Conservation (phyloP, 2,888 invertebrate genomes). For the Lasioglossum marginatum region DNA sequence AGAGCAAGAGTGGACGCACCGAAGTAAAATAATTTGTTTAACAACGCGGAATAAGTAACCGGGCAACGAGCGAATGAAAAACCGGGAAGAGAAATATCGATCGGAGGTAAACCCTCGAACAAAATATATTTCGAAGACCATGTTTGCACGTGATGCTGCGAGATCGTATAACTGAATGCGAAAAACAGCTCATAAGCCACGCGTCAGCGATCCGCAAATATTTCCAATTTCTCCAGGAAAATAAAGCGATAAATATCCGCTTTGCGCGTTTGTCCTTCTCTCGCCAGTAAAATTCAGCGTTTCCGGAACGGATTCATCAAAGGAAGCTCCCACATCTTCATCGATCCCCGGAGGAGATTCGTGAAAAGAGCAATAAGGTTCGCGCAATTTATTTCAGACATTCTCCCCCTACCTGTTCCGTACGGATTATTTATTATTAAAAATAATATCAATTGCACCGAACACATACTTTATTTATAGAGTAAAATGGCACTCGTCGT, state of each 20-base stretch:
- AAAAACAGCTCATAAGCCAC: constrained; percentile 46
- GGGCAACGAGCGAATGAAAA: constrained; percentile 11
- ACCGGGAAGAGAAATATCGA: constrained; percentile 25
- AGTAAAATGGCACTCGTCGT: no score
- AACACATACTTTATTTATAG: neutral
- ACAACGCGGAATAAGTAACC: constrained; percentile 47
- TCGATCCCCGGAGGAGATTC: neutral
- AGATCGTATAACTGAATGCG: constrained; percentile 31
- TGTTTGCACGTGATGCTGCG: constrained; percentile 26
- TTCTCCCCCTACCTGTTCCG: neutral
- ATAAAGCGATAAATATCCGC: constrained; percentile 33
- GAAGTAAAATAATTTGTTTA: constrained; percentile 44
- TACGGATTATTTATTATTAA: neutral
- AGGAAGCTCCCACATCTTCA: neutral
- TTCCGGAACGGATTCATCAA: neutral
- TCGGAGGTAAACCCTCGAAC: constrained; percentile 37
- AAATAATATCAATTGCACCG: neutral
- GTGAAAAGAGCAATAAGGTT: neutral
- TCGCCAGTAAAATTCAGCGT: neutral
- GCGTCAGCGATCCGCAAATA: constrained; percentile 40
- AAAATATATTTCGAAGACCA: constrained; percentile 54
- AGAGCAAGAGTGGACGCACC: neutral
- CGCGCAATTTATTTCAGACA: neutral
- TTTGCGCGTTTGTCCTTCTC: neutral
- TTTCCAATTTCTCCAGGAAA: constrained; percentile 36